phyloP scores from a whole-genome alignment of 2,113 vertebrate species.

The Malurus cyaneus region DNA sequence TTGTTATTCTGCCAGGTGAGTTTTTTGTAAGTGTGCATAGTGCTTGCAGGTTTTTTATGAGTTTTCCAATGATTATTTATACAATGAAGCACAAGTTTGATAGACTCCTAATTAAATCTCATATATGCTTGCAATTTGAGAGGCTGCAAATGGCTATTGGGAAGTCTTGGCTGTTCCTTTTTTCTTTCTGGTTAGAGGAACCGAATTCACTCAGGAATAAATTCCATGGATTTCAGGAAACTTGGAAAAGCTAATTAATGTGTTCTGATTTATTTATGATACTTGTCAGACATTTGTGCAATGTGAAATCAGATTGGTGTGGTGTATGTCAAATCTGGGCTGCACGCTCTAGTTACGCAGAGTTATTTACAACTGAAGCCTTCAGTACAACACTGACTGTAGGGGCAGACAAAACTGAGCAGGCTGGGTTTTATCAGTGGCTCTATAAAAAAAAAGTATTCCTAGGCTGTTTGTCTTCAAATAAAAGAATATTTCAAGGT shows the following conservation, averaged over 20 bases:
- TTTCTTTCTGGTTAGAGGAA: neutral
- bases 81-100: neutral
- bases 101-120: neutral
- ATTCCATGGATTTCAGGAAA: neutral
- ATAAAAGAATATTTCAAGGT: neutral
- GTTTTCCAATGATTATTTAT: neutral
- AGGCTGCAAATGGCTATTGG: neutral
- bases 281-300: neutral
- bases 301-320: neutral
- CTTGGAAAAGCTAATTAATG: neutral
- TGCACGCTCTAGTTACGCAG: neutral
- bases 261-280: slow-evolving; percentile 19
- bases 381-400: neutral
- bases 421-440: neutral
- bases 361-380: neutral
- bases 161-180: neutral
- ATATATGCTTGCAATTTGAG: neutral
- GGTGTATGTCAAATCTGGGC: neutral
- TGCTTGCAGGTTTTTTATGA: neutral
- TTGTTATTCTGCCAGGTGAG: neutral
- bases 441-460: neutral
- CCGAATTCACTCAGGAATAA: neutral
- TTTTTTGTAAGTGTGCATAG: neutral
- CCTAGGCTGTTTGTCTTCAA: neutral
- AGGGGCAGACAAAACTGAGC: neutral